These are phyloP conservation scores for Chelidonichthys spinosus DNA, from an alignment of 2,797 vertebrate species.

Conservation along the genomic window DNA sequence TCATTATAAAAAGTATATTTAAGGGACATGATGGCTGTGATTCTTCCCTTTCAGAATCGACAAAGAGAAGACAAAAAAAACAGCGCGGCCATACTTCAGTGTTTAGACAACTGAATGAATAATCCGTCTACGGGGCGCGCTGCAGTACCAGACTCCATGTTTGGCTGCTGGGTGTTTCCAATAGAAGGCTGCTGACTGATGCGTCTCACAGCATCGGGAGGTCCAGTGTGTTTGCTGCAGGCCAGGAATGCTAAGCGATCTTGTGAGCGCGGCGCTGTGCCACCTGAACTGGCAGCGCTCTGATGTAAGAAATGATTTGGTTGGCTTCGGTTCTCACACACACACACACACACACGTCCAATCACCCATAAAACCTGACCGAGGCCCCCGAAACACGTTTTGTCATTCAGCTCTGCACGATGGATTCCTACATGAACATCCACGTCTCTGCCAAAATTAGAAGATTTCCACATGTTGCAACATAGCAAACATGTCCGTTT, in stretches of 20 bases:
- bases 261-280: constrained; percentile 25
- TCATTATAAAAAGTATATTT: not conserved
- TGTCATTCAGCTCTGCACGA: not conserved
- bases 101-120: constrained; percentile 4
- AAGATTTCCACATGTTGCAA: not conserved
- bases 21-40: not conserved
- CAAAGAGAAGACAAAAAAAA: not conserved
- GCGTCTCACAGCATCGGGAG: constrained; percentile 39
- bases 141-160: constrained; percentile 15
- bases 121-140: not conserved
- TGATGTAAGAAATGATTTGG: constrained; percentile 3
- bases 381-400: not conserved
- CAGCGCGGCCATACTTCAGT: not conserved
- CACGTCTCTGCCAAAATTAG: not conserved
- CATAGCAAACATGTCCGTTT: not conserved
- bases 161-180: constrained; percentile 35
- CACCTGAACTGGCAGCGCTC: constrained; percentile 21
- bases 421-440: not conserved
- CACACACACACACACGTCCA: not conserved
- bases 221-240: constrained; percentile 48
- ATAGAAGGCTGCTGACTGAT: constrained; percentile 40
- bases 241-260: constrained; percentile 48
- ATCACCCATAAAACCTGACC: not conserved
- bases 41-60: not conserved
- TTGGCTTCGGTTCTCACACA: not conserved